Evolutionary conservation across 2,888 invertebrate genomes (phyloP), one percentile per base, ranked within the genome.

Genomic region (Monochamus alternatus): DNA sequence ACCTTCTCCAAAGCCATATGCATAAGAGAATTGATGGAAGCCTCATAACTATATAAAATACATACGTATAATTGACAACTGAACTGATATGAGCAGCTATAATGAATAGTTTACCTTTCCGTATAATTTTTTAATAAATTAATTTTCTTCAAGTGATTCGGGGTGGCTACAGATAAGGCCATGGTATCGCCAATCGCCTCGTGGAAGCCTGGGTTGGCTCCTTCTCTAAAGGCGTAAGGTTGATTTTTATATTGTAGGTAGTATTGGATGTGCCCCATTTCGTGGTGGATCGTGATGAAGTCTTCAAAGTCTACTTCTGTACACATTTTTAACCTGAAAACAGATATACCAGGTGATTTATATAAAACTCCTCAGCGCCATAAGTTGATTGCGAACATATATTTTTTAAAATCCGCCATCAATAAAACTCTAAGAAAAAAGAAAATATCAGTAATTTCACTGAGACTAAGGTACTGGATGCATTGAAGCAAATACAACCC

Each of bases 221-320:
- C 91, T 22, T 85, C 86, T 75, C 91, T 85, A 84, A 91, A 91
- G 1, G 88, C 81, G 0, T 91, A 89, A 1, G 92, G 91, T 76
- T 91, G 90, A 76, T 92, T 86, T 47, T 90, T 89, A 81, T 93
- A 94, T 76, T 92, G 91, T 79, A 91, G 90, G 84, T 91, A 93
- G 83, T 94, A 94, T 81, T 93, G 91, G 1, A 93, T 91, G 79
- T 93, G 93, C 0, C 93, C 93, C 86, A 93, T 94, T 88, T 95
- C 95, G 83, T 95, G 95, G 82, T 95, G 94, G 0, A 93, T 92
- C 0, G 93, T 93, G 75, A 91, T 89, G 81, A 94, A 92, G 85
- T 93, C 91, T 10, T 90, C 90, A 78, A 89, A 90, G 0, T 90
- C 91, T 5, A 92, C 88, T 3, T 89, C 87, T 0, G 93, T 92